These are phyloP conservation scores for Aulostomus chinensis DNA, from an alignment of 2,797 vertebrate species.

Conservation along the genomic window DNA sequence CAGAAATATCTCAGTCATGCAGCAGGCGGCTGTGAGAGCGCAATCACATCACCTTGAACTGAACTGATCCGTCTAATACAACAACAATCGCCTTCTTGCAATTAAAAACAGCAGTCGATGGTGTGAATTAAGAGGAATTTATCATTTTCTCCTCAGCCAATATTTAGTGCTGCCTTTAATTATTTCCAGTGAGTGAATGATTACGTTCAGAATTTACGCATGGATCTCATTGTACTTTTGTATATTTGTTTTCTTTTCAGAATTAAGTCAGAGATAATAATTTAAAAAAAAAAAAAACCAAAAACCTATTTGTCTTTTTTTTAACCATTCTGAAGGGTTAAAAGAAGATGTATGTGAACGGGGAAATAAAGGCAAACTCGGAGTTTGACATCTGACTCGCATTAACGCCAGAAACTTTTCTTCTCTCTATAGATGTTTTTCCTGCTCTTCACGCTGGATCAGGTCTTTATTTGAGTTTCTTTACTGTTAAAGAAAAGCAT, in stretches of 20 bases:
- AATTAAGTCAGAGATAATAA: too few relatives aligned
- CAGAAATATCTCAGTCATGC: slow-evolving; percentile 5
- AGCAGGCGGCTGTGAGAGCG: slow-evolving; percentile 20
- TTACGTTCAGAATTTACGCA: too few relatives aligned
- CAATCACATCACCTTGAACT: slow-evolving; percentile 37
- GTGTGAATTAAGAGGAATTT: too few relatives aligned
- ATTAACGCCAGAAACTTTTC: slow-evolving; percentile 55
- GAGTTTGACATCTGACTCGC: slow-evolving; percentile 62
- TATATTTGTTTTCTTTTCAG: too few relatives aligned
- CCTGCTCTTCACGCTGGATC: slow-evolving; percentile 31
- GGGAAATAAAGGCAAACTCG: slow-evolving; percentile 37
- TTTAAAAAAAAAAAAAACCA: too few relatives aligned
- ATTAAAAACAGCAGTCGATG: too few relatives aligned
- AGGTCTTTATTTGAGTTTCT: slow-evolving; percentile 4
- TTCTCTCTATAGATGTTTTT: slow-evolving; percentile 37
- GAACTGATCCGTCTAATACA: slow-evolving; percentile 32
- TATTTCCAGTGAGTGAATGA: too few relatives aligned
- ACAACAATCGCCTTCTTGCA: too few relatives aligned
- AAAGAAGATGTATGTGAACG: neutral
- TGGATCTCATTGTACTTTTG: too few relatives aligned
- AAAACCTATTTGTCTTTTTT: too few relatives aligned
- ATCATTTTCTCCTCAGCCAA: too few relatives aligned
- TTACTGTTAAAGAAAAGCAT: slow-evolving; percentile 1
- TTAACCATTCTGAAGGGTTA: neutral
- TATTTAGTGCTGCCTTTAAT: too few relatives aligned